Conservation (phyloP, 2,888 invertebrate species). For the Lacanobia wlatinum region DNA sequence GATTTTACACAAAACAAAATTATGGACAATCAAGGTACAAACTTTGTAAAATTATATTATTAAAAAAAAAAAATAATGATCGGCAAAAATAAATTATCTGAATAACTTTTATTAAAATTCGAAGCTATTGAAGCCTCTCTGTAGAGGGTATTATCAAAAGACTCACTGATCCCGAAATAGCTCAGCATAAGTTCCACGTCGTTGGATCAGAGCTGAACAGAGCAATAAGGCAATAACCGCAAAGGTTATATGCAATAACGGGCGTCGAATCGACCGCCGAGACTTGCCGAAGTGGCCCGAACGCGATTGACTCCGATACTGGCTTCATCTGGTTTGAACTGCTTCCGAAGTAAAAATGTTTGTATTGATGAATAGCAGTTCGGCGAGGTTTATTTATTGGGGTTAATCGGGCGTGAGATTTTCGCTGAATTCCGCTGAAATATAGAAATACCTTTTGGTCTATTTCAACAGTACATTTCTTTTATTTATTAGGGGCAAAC, state of each 20-base stretch:
- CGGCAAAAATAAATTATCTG: too few relatives aligned
- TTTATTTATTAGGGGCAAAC: not conserved
- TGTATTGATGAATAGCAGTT: conserved; percentile 45
- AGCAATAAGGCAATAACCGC: conserved; percentile 68
- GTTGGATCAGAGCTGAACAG: conserved; percentile 61
- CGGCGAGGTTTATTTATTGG: conserved; percentile 38
- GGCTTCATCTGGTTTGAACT: conserved; percentile 61
- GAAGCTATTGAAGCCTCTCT: conserved; percentile 29
- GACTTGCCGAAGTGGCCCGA: conserved; percentile 57
- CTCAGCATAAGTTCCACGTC: conserved; percentile 62
- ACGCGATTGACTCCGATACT: conserved; percentile 61
- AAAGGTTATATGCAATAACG: conserved; percentile 67
- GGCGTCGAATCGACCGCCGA: conserved; percentile 56
- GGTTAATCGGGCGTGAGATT: conserved; percentile 19
- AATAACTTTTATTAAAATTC: not conserved
- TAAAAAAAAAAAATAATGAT: too few relatives aligned
- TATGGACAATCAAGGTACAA: too few relatives aligned
- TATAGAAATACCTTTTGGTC: not conserved
- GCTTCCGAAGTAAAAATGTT: conserved; percentile 44
- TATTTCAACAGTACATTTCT: not conserved
- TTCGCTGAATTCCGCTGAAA: not conserved
- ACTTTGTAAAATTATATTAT: too few relatives aligned
- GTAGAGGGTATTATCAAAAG: conserved; percentile 56
- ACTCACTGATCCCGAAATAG: conserved; percentile 64
- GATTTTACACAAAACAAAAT: too few relatives aligned